Percentiles rank a stretch among this genome's conserved stretches.
phyloP scores from a whole-genome alignment of 2,797 vertebrate genomes.

The Eulemur rubriventer region DNA sequence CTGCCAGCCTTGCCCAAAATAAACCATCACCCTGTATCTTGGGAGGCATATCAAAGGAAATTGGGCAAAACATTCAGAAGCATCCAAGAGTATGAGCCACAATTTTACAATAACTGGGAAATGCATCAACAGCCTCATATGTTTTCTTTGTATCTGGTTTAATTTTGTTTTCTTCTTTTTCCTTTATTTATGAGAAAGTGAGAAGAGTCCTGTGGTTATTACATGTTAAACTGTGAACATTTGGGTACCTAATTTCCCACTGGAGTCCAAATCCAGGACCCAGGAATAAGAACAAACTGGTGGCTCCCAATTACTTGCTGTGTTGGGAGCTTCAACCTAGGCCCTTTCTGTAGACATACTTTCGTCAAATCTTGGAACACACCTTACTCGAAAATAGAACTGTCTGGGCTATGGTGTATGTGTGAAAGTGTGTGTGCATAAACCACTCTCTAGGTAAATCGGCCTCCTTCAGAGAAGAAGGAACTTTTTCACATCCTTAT shows the following conservation, averaged over 20 bases:
- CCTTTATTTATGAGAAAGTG: not conserved
- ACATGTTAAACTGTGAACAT: not conserved
- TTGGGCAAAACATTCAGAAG: conserved; percentile 35
- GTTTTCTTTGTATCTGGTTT: not conserved
- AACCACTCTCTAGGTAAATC: not conserved
- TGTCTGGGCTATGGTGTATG: too few relatives aligned
- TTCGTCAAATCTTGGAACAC: not conserved
- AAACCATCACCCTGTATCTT: conserved; percentile 43
- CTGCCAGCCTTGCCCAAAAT: conserved; percentile 50
- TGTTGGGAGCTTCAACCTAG: not conserved
- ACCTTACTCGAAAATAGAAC: not conserved
- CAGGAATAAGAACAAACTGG: not conserved
- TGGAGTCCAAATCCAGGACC: not conserved
- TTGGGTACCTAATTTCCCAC: not conserved
- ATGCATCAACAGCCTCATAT: not conserved
- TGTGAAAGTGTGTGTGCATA: not conserved
- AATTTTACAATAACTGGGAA: conserved; percentile 23
- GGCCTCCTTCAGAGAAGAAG: not conserved
- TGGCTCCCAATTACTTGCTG: not conserved
- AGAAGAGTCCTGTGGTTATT: rapidly evolving
- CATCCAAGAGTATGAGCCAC: not conserved
- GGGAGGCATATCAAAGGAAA: not conserved
- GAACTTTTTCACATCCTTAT: not conserved
- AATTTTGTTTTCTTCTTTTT: not conserved
- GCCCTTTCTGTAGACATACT: not conserved